Conservation (phyloP, 1,140 invertebrate species). For the Nasonia longicornis region DNA sequence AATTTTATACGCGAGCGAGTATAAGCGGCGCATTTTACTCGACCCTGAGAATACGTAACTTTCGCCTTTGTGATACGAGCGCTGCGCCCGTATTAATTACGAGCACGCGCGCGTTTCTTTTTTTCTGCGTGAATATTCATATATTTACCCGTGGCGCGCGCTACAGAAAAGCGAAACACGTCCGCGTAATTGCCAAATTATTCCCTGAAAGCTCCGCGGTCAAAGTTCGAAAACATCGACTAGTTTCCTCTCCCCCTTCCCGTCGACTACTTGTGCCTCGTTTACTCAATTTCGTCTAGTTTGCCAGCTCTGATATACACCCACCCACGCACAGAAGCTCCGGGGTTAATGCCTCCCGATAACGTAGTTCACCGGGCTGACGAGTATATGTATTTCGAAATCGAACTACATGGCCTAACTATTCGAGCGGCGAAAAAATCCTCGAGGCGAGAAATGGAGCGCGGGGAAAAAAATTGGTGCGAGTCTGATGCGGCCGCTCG, state of each 20-base stretch:
- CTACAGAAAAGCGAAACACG: not conserved
- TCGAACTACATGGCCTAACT: too few relatives aligned
- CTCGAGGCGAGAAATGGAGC: not conserved
- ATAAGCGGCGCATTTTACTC: conserved; percentile 28
- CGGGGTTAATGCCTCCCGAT: too few relatives aligned
- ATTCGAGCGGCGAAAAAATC: too few relatives aligned
- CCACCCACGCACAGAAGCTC: too few relatives aligned
- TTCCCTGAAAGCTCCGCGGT: not conserved
- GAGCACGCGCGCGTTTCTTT: too few relatives aligned
- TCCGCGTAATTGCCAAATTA: not conserved
- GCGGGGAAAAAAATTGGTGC: not conserved
- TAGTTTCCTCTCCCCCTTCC: not conserved
- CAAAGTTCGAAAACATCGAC: not conserved
- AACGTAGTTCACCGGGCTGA: too few relatives aligned
- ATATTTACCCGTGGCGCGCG: not conserved
- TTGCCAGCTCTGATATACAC: not conserved
- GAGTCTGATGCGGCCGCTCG: not conserved
- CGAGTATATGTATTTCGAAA: too few relatives aligned
- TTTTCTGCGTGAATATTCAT: not conserved
- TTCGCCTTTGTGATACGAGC: not conserved
- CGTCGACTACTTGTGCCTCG: not conserved
- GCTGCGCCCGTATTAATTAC: not conserved
- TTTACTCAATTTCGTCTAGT: conserved; percentile 17
- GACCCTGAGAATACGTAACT: conserved; percentile 2
- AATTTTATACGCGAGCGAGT: conserved; percentile 7